Percentiles rank a stretch among this genome's conserved stretches.
Conservation (phyloP, 2,888 invertebrate species). For the Malachius bipustulatus region DNA sequence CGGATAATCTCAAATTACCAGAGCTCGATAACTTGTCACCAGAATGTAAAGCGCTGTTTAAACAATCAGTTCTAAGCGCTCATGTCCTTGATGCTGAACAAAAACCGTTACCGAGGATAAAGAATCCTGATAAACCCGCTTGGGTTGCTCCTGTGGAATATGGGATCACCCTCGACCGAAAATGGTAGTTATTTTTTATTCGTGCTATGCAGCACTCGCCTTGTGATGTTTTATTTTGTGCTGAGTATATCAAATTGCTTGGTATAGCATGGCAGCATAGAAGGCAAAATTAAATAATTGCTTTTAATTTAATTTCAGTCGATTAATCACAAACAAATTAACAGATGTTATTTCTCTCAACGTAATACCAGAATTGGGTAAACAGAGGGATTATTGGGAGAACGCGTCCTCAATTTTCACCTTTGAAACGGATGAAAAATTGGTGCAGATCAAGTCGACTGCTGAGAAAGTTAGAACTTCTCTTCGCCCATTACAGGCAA, state of each 20-base stretch:
- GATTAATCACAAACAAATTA: neutral
- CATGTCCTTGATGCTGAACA: slow-evolving; percentile 70
- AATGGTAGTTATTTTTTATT: no score
- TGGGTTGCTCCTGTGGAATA: slow-evolving; percentile 58
- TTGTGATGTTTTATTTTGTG: no score
- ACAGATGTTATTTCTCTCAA: no score
- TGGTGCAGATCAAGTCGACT: slow-evolving; percentile 51
- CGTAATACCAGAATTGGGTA: no score
- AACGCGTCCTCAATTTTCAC: no score
- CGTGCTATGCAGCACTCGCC: no score
- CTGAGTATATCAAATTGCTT: no score
- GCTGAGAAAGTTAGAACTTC: slow-evolving; percentile 56
- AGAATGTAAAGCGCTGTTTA: slow-evolving; percentile 48
- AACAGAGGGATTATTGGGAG: no score
- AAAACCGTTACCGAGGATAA: slow-evolving; percentile 59
- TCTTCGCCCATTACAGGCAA: slow-evolving; percentile 48
- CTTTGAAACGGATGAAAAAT: slow-evolving; percentile 48
- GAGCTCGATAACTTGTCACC: slow-evolving; percentile 36
- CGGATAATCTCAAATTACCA: slow-evolving; percentile 44
- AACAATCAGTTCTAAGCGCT: slow-evolving; percentile 50
- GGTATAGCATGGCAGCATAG: no score
- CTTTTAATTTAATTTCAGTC: slow-evolving; percentile 4
- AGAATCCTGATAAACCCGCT: slow-evolving; percentile 57
- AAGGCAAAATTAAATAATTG: slow-evolving; percentile 54
- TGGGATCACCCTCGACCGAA: no score